Conservation (phyloP, 2,113 vertebrate genomes). For the Sphaerodactylus townsendi region DNA sequence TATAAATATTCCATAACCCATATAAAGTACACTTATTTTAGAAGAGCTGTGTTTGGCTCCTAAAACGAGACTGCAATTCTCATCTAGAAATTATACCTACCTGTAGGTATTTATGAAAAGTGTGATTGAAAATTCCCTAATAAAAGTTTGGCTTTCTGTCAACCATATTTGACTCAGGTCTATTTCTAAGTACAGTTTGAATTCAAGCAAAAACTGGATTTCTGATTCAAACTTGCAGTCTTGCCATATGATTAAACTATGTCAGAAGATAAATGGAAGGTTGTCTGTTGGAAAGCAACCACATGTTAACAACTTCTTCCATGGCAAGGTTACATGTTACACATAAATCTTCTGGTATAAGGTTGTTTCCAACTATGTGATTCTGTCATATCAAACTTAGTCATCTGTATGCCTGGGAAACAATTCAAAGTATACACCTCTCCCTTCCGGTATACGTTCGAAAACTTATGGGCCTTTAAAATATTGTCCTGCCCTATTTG, state of each 20-base stretch:
- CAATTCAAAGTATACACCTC: background rate
- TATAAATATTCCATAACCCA: no score
- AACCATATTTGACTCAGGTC: background rate
- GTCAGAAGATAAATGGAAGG: background rate
- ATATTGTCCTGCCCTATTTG: no score
- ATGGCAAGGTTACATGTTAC: no score
- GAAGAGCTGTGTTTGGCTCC: no score
- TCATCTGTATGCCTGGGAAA: background rate
- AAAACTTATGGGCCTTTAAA: background rate
- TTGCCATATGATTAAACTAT: background rate
- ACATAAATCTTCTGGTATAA: no score
- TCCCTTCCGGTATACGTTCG: background rate
- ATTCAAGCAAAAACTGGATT: background rate
- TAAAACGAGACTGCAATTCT: no score
- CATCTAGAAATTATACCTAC: no score
- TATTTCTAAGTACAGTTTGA: slow-evolving; percentile 2
- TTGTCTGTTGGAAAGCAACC: no score
- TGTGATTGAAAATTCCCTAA: background rate
- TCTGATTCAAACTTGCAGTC: background rate
- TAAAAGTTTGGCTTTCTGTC: background rate
- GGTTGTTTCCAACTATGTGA: no score
- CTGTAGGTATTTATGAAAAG: background rate
- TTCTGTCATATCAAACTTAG: background rate
- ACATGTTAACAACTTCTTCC: background rate
- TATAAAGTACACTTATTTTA: no score